Evolutionary conservation across 2,888 invertebrate species (phyloP).

Genomic region (Drosophila helvetica): DNA sequence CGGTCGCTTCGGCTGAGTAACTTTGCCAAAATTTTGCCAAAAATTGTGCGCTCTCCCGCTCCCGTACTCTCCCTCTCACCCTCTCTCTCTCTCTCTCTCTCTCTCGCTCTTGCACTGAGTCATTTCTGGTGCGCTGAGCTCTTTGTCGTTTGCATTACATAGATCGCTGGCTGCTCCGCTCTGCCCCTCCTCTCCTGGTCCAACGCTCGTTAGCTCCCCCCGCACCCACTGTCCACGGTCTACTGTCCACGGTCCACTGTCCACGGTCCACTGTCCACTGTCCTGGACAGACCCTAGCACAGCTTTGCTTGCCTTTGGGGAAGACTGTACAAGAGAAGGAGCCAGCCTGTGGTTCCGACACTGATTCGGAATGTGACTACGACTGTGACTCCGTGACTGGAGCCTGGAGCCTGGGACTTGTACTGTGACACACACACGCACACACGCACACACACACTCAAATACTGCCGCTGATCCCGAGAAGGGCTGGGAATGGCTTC

Average conservation of each 20-base stretch:
- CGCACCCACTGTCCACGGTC: neutral
- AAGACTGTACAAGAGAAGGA: conserved; percentile 56
- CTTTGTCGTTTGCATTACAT: conserved; percentile 40
- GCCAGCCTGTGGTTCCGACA: conserved; percentile 30
- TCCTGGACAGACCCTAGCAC: conserved; percentile 12
- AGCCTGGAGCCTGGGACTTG: neutral
- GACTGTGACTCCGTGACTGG: neutral
- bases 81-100: conserved; percentile 1
- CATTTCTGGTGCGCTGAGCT: conserved; percentile 1
- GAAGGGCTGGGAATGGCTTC: neutral
- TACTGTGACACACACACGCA: conserved; percentile 3
- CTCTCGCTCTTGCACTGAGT: neutral
- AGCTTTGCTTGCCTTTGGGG: conserved; percentile 16
- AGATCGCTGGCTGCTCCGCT: conserved; percentile 15
- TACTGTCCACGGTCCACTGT: too few species aligned
- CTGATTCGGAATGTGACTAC: conserved; percentile 22
- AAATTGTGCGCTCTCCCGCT: conserved; percentile 11
- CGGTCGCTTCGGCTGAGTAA: conserved; percentile 36
- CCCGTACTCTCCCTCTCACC: neutral
- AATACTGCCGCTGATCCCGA: neutral
- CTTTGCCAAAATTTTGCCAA: conserved; percentile 53
- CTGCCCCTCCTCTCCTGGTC: neutral
- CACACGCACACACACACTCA: neutral
- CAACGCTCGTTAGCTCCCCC: neutral
- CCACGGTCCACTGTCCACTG: neutral